Conservation (phyloP, 2,113 vertebrate species). For the Leptodactylus fuscus region DNA sequence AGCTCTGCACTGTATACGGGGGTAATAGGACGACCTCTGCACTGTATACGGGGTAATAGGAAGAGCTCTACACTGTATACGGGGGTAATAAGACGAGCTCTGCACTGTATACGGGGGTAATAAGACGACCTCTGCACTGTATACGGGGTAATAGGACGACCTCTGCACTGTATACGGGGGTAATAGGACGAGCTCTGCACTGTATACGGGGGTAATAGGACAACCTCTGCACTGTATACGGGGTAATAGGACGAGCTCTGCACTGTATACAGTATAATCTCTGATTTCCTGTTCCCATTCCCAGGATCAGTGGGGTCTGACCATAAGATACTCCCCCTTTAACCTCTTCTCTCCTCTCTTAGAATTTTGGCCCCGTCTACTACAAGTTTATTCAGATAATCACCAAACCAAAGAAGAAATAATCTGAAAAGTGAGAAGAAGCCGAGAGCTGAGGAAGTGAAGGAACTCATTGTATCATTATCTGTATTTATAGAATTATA, state of each 20-base stretch:
- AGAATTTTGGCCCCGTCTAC: background rate
- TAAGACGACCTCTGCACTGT: background rate
- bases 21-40: background rate
- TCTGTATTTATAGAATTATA: no score
- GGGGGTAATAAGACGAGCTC: no score
- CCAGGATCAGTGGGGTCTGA: no score
- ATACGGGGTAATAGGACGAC: background rate
- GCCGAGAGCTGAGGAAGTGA: background rate
- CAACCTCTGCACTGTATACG: background rate
- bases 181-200: background rate
- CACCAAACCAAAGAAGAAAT: constrained; percentile 38
- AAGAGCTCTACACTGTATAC: background rate
- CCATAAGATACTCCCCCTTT: background rate
- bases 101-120: background rate
- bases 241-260: background rate
- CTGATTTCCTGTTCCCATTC: no score
- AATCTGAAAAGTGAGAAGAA: background rate
- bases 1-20: background rate
- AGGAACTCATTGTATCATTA: no score
- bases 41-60: background rate
- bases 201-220: background rate
- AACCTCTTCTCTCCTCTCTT: background rate
- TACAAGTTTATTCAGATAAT: background rate
- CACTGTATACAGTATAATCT: background rate
- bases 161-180: background rate